Evolutionary conservation across 2,888 invertebrate species (phyloP).

Genomic region (Melipona bicolor): DNA sequence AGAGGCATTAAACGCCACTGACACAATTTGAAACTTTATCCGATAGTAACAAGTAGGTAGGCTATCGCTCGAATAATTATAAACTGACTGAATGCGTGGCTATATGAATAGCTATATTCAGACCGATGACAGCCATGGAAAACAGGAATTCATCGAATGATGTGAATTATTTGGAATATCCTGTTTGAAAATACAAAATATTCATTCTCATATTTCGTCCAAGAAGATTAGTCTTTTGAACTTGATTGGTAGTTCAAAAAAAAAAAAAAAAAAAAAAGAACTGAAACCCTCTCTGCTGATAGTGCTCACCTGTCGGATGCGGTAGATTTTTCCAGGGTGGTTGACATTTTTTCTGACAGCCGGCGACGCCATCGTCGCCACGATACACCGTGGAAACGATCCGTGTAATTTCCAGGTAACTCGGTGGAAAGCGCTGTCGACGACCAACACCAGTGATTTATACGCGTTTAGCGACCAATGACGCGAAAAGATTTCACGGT

Average conservation of each 20-base stretch:
- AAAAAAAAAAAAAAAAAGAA: not conserved
- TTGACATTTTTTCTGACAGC: conserved; percentile 16
- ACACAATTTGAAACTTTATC: conserved; percentile 30
- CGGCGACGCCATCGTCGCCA: not conserved
- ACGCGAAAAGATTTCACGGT: conserved; percentile 81
- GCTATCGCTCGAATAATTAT: conserved; percentile 2
- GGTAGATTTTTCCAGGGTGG: conserved; percentile 24
- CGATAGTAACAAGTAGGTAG: conserved; percentile 13
- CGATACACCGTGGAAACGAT: conserved; percentile 73
- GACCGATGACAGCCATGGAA: not conserved
- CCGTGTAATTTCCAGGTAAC: conserved; percentile 78
- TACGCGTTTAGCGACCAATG: conserved; percentile 77
- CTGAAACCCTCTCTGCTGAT: not conserved
- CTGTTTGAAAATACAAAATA: not conserved
- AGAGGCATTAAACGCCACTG: conserved; percentile 17
- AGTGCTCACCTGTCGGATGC: conserved; percentile 1
- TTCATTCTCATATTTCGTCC: not conserved
- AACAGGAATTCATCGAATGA: not conserved
- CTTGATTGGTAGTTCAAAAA: not conserved
- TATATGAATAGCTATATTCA: not conserved
- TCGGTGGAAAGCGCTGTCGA: conserved; percentile 71
- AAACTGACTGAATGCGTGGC: not conserved
- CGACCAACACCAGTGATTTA: conserved; percentile 76
- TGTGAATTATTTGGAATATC: not conserved
- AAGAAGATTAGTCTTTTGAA: no score